Conservation (phyloP, 2,888 invertebrate genomes). For the Dasypogon diadema region DNA sequence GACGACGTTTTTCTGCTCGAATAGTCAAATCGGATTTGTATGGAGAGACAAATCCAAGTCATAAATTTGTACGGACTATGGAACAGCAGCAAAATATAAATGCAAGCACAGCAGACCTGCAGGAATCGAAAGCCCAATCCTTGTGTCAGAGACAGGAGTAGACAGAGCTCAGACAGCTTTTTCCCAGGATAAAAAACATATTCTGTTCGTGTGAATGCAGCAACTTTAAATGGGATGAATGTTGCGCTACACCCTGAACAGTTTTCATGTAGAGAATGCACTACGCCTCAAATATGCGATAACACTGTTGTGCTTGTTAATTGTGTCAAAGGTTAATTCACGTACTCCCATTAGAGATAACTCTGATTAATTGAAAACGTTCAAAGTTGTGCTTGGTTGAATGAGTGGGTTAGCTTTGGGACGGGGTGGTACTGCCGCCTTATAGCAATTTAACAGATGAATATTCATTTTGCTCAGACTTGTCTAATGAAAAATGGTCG, state of each 20-base stretch:
- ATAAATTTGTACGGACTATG: slow-evolving; percentile 16
- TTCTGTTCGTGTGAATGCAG: too few relatives aligned
- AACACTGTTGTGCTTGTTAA: slow-evolving; percentile 7
- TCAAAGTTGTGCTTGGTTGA: neutral
- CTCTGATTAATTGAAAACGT: slow-evolving; percentile 32
- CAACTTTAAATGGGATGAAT: neutral
- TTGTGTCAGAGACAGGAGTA: neutral
- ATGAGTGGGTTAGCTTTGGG: neutral
- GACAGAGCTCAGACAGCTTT: slow-evolving; percentile 7
- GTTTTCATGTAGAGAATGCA: neutral
- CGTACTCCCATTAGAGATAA: neutral
- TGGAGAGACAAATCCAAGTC: slow-evolving; percentile 20
- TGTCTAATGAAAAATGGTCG: neutral
- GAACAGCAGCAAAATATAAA: neutral
- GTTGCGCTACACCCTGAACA: neutral
- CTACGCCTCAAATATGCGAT: neutral
- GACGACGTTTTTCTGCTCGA: slow-evolving; percentile 41
- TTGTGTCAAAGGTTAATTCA: slow-evolving; percentile 40
- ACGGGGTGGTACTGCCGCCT: neutral
- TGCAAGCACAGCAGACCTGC: slow-evolving; percentile 7
- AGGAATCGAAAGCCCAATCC: neutral
- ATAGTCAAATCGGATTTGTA: slow-evolving; percentile 18
- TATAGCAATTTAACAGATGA: slow-evolving; percentile 5
- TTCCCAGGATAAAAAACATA: neutral
- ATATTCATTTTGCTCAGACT: slow-evolving; percentile 1